Conservation (phyloP, 2,113 vertebrate species). For the Plestiodon gilberti region DNA sequence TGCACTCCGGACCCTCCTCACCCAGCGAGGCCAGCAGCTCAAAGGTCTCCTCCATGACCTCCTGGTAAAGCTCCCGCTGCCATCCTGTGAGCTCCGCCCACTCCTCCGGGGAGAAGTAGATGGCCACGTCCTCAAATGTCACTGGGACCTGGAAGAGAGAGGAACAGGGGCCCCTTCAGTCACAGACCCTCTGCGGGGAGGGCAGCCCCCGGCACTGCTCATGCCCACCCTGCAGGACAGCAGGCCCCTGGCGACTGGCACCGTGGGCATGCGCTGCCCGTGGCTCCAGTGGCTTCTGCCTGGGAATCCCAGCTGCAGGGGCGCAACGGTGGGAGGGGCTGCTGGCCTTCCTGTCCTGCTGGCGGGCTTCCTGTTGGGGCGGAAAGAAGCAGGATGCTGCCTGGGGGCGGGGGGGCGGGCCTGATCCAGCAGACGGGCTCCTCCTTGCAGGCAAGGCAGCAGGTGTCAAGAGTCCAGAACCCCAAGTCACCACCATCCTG, state of each 20-base stretch:
- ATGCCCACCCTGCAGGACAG: background rate
- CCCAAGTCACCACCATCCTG: no score
- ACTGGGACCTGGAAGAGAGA: background rate
- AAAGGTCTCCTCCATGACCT: conserved; percentile 58
- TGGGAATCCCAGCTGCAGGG: background rate
- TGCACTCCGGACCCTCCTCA: conserved; percentile 22
- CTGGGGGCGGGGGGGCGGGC: no score
- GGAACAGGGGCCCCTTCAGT: no score
- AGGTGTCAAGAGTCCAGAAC: no score
- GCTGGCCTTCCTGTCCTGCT: no score
- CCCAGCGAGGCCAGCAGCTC: conserved; percentile 53
- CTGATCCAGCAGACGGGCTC: no score
- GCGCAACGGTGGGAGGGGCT: no score
- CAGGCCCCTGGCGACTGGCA: no score
- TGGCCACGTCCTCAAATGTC: conserved; percentile 36
- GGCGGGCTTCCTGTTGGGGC: no score
- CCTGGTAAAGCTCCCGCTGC: conserved; percentile 42
- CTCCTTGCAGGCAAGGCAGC: no score
- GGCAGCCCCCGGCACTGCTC: background rate
- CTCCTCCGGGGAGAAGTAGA: conserved; percentile 23
- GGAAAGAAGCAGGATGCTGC: no score
- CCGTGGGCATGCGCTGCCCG: background rate
- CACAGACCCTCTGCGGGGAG: background rate
- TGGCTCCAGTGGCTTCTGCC: no score
- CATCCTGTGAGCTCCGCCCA: conserved; percentile 11